These are phyloP conservation scores for Corynorhinus townsendii DNA, from an alignment of 2,113 vertebrate genomes.

Conservation along the genomic window DNA sequence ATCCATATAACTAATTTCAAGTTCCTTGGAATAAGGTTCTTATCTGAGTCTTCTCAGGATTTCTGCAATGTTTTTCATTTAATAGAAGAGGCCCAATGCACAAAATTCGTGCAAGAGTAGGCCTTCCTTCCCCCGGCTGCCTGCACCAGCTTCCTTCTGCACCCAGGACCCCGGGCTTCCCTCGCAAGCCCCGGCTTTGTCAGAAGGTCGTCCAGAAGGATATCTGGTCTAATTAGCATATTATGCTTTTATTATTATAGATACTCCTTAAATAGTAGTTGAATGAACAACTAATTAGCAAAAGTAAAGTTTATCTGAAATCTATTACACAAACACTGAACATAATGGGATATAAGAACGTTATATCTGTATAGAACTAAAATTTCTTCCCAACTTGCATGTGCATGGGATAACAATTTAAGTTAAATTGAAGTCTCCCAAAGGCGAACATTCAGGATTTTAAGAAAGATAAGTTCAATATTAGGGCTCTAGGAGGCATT, in stretches of 20 bases:
- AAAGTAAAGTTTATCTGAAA: constrained; percentile 13
- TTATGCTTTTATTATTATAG: too few relatives aligned
- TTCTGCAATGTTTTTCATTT: background rate
- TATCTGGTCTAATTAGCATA: too few relatives aligned
- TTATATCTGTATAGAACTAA: background rate
- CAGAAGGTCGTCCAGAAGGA: too few relatives aligned
- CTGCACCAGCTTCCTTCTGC: too few relatives aligned
- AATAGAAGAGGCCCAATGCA: background rate
- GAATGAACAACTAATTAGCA: background rate
- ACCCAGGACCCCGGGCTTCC: too few relatives aligned
- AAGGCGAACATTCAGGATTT: background rate
- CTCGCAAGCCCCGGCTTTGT: too few relatives aligned
- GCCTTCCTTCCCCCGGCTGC: too few relatives aligned
- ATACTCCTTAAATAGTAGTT: background rate
- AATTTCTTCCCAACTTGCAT: background rate
- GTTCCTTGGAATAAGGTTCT: background rate
- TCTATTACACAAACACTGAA: background rate
- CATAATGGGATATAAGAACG: background rate
- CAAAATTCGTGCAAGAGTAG: too few relatives aligned
- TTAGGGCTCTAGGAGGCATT: too few relatives aligned
- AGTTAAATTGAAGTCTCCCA: background rate
- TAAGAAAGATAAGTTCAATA: background rate
- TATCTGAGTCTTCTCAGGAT: background rate
- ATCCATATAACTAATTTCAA: background rate
- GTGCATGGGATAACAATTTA: background rate